Base-by-base conservation (phyloP, 2,113 vertebrate species). In the Aramus guarauna region DNA sequence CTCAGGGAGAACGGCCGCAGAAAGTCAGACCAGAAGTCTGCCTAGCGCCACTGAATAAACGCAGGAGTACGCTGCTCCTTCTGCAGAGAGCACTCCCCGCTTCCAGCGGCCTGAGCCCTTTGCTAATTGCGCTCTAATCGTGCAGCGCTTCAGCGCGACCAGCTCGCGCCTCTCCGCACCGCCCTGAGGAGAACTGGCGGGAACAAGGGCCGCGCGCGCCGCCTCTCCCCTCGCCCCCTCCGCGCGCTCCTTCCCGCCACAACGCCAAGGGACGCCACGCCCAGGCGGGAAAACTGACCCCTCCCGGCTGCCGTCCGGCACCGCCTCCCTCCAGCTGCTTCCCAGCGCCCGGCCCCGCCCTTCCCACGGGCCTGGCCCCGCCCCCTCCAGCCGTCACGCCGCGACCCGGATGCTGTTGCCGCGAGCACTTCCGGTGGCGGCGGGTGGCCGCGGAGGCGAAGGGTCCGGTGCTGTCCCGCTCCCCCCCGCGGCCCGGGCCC, bases 11-110 rank as follows among this genome's bases (percentile, higher is more conserved):
- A 30, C 3, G 12, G 18, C 47, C 11, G 37, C 1, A 45, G 15
- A 1, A 18, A 39, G 4, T 0, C 52, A 10, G 23, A 6, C 29
- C 27, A 1, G 3, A 4, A 7, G 5, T 2, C 47, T 1, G 30
- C 39, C n/a, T 1, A 2, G 75, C 53, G 8, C 21, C 17, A 1
- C 62, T 19, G 41, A 11, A 41, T 3, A 9, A 5, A 9, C 4
- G 1, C 27, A 6, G 8, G 20, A 20, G 9, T 0, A 5, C 1
- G 12, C 22, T 2, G 63, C 12, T 6, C 1, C 19, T 5, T 8
- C 34, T 6, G 30, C 55, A 18, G 43, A 10, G 13, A 0, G 48
- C 36, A 1, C 36, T 5, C 8, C 14, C 14, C 3, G 17, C 64
- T 34, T 2, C 19, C 37, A 11, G 8, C 36, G 7, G 11, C 69